Evolutionary conservation across 1,140 invertebrate species (phyloP), one percentile per base, ranked within the genome.

Genomic region (Capitella teleta): DNA sequence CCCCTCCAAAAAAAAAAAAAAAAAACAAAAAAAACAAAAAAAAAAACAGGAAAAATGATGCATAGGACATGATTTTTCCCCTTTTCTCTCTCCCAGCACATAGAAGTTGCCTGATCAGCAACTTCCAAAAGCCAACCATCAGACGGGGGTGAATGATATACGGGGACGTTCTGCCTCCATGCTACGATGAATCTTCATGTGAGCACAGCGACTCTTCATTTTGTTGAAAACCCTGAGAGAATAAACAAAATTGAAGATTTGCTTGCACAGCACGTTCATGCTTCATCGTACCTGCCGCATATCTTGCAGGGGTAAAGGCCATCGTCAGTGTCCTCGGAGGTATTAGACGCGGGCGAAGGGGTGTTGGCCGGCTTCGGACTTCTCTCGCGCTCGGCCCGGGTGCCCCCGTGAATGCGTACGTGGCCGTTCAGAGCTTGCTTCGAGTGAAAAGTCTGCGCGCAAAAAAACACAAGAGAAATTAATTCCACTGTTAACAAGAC

Each of bases 131-230:
- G 30, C n/a, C 30, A 32, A n/a, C 30, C 8, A 32, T 32, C 30
- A 32, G 8, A 8, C n/a, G 30, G n/a, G n/a, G 30, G 30, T 10
- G n/a, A 32, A n/a, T 32, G n/a, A 32, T n/a, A n/a, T 25, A n/a
- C 18, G 45, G 19, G 26, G 6, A 18, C 36, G 28, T 2, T 16
- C 19, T 8, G 19, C 25, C 25, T 47, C 28, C 8, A 19, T 28
- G 28, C 59, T 56, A 42, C 67, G 52, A 51, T 96, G 91, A 53
- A 88, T 92, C 77, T 95, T 95, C 91, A 95, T 96, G 76, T 96
- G 91, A 48, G 91, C 90, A 78, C 88, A 94, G 74, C 91, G 82
- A 79, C 89, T 94, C 79, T 94, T 94, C 61, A 95, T 87, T 82
- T 95, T 95, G 75, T 82, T 83, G 80, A 95, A 96, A 73, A 93